Evolutionary conservation across 37 sponge, comb jelly and placozoan species (phyloP), one percentile per base, ranked within the genome.

Genomic region (Dysidea cf. avara): DNA sequence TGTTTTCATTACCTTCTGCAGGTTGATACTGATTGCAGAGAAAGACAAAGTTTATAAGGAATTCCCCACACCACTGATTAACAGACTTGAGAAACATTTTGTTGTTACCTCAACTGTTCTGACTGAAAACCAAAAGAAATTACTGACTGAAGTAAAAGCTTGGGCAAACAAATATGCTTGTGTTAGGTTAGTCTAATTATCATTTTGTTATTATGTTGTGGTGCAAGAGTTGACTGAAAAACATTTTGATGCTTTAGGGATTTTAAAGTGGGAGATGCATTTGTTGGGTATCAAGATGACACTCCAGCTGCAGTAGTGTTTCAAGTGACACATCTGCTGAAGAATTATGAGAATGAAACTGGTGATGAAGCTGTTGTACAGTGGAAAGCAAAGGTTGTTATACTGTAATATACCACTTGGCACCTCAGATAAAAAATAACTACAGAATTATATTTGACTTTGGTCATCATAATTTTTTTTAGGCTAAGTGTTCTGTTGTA

Each of bases 41-140:
- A 90, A 80, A 53, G 74, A 75, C 26, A 89, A 83, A 38, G 90
- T 94, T 11, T 83, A 91, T 64, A 77, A 74, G 14, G 83, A 87
- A 69, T 96, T 96, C 53, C 96, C 96, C 4, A 96, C 83, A 29
- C 96, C 96, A 18, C 84, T 96, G 12, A 91, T 96, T 47, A 96
- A 96, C 61, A 86, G 96, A 9, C 80, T 96, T 63, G 96, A 96
- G 70, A 96, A 96, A 48, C 96, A 96, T 40, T 86, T 90, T 71
- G 83, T 96, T 24, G 81, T 82, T 35, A 68, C 81, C 20, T 84
- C 85, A 18, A 84, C 86, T 62, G 72, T 93, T 2, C 80, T 91
- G 24, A 34, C 55, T 34, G 64, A 66, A 0, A 49, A 53, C 56
- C 90, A 93, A 46, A 46, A 65, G 22, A 57, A 77, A 9, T 40